phyloP scores from a whole-genome alignment of 2,113 vertebrate species.

The Aphyosemion australe region DNA sequence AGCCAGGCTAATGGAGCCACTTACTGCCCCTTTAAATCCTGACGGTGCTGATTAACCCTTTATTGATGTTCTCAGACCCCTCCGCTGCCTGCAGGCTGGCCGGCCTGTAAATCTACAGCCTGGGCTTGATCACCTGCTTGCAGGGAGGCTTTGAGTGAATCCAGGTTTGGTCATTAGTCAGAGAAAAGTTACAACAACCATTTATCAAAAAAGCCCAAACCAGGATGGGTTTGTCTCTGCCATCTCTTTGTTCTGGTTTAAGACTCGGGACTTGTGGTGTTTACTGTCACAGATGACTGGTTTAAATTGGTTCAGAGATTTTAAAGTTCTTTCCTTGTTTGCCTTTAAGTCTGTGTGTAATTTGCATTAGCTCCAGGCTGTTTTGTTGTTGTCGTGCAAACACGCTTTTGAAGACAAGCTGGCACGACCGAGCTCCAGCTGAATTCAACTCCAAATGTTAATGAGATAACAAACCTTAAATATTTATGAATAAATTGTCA shows the following conservation, averaged over 20 bases:
- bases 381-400: conserved; percentile 5
- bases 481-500: conserved; percentile 27
- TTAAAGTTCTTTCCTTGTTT: conserved; percentile 13
- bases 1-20: conserved; percentile 77
- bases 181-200: conserved; percentile 31
- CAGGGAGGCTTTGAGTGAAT: conserved; percentile 60
- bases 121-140: conserved; percentile 58
- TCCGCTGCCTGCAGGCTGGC: conserved; percentile 60
- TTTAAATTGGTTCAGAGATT: conserved; percentile 26
- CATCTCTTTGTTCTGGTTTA: conserved; percentile 48
- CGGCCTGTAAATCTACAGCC: conserved; percentile 65
- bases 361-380: conserved; percentile 23
- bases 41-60: conserved; percentile 78
- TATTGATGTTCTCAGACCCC: conserved; percentile 73
- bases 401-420: conserved; percentile 20
- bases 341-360: conserved; percentile 38
- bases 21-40: conserved; percentile 79
- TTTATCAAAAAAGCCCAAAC: conserved; percentile 41
- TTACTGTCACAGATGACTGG: conserved; percentile 32
- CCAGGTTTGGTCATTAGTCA: conserved; percentile 63
- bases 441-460: conserved; percentile 6
- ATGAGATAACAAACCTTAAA: conserved; percentile 32
- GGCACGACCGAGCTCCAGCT: conserved; percentile 11
- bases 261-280: conserved; percentile 36
- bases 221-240: conserved; percentile 30